Conservation (phyloP, 2,113 vertebrate species). For the Ictalurus furcatus region DNA sequence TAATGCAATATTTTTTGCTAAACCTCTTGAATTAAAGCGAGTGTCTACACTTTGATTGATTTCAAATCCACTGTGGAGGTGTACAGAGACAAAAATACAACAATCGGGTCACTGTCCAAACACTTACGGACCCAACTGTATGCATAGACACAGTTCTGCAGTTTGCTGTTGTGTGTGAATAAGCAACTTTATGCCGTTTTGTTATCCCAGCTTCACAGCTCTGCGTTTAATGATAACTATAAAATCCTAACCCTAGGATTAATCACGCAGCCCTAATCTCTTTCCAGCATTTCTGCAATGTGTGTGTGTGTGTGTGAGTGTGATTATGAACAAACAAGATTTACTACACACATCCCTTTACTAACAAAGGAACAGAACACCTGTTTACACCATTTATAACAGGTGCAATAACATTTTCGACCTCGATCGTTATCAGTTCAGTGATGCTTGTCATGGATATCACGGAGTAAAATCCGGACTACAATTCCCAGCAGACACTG, state of each 20-base stretch:
- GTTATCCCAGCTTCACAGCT: background rate
- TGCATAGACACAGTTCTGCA: background rate
- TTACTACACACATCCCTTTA: background rate
- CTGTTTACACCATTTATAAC: background rate
- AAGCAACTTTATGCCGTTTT: background rate
- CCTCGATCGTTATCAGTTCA: background rate
- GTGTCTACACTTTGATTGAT: too few relatives aligned
- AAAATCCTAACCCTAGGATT: background rate
- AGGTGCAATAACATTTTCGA: background rate
- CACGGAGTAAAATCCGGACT: too few relatives aligned
- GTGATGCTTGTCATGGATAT: too few relatives aligned
- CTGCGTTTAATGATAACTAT: background rate
- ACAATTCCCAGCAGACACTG: too few relatives aligned
- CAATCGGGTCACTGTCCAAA: too few relatives aligned
- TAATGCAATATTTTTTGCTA: too few relatives aligned
- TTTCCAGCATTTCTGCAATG: background rate
- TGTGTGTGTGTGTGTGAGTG: background rate
- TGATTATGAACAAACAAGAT: background rate
- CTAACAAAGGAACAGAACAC: background rate
- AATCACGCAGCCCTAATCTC: background rate
- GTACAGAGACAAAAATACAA: too few relatives aligned
- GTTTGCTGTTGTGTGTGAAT: background rate
- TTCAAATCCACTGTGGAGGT: too few relatives aligned
- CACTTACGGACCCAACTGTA: too few relatives aligned
- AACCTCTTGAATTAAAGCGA: too few relatives aligned